Base-by-base conservation (phyloP, 1,140 invertebrate genomes). In the Oreohelix idahoensis region DNA sequence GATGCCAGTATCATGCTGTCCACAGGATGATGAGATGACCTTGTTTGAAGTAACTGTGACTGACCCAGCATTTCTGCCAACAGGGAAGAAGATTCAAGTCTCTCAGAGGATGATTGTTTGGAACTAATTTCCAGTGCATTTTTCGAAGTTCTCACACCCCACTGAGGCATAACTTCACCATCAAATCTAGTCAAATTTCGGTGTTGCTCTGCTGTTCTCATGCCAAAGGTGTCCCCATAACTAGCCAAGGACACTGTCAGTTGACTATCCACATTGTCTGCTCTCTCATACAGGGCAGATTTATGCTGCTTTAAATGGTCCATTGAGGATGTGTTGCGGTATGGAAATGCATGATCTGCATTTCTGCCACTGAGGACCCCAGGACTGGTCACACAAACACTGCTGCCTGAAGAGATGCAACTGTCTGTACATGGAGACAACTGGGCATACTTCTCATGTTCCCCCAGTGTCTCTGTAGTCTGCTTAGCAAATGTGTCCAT, bases 391-490 rank as follows among this genome's bases (percentile, higher is more conserved):
- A 35, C 29, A 39, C 17, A 10, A 23, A 2, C 13, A 23, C 71
- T 49, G 71, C 71, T 42, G 38, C 8, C 51, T 26, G 77, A 35
- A 11, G 77, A 79, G 0, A 36, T n/a, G 26, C 77, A 79, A n/a
- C 77, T 53, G 36, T 79, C 58, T 2, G 77, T 79, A n/a, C 53
- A 79, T 1, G 77, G 77, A 39, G 77, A 63, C 32, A 79, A 29
- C 17, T 58, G 77, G n/a, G 5, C 10, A 51, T 75, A 75, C 29
- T 32, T 32, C n/a, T 78, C 76, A 23, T 38, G 63, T 2, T 79
- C 58, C n/a, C 20, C 32, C 29, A 79, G 36, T 4, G 17, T 39
- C 36, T 79, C 77, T 35, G 77, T 45, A 2, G 77, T 53, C n/a
- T 66, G 23, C 39, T 35, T 79, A 20, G 58, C 51, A 23, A 79